Evolutionary conservation across 2,888 invertebrate species (phyloP), one percentile per base, ranked within the genome.

Genomic region (Venusia cambrica): DNA sequence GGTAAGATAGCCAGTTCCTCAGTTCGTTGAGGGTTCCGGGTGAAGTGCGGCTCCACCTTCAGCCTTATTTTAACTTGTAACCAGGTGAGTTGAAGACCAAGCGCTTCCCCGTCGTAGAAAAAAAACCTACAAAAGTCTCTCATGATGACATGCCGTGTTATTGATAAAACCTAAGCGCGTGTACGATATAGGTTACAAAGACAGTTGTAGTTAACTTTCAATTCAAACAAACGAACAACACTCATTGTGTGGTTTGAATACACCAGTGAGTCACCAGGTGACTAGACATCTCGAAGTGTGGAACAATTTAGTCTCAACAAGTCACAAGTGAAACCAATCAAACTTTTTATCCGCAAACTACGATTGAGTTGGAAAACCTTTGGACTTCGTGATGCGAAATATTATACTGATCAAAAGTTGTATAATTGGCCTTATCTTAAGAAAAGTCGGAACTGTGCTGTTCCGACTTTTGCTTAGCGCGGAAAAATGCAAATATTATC

Each of bases 341-440:
- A 54, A 57, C 39, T 54, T 54, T 30, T 49, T 46, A 44, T 46
- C 58, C 33, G 22, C 26, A 11, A 51, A 48, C 49, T 51, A 41
- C 22, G 49, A 59, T 51, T 47, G 40, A 38, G 34, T 36, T 49
- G 38, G 20, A 45, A 43, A 43, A 37, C 13, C 38, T 37, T 32
- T 26, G 25, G 14, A n/a, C 19, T 31, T 27, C 12, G 16, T 21
- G 24, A 22, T 34, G 20, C 14, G 13, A 20, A 33, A 33, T 22
- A 9, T 7, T 30, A 22, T 31, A 16, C n/a, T n/a, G n/a, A n/a
- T n/a, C n/a, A n/a, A 15, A 31, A 12, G 31, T 16, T 31, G 5
- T 8, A 17, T 21, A 16, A 19, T n/a, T 25, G 6, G 13, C 3
- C n/a, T 10, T n/a, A n/a, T n/a, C n/a, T n/a, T n/a, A n/a, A 29